A percentile compares a stretch with the other conserved stretches of the same genome.
Evolutionary conservation across 2,113 vertebrate species (phyloP).

Genomic region (Acrocephalus arundinaceus): DNA sequence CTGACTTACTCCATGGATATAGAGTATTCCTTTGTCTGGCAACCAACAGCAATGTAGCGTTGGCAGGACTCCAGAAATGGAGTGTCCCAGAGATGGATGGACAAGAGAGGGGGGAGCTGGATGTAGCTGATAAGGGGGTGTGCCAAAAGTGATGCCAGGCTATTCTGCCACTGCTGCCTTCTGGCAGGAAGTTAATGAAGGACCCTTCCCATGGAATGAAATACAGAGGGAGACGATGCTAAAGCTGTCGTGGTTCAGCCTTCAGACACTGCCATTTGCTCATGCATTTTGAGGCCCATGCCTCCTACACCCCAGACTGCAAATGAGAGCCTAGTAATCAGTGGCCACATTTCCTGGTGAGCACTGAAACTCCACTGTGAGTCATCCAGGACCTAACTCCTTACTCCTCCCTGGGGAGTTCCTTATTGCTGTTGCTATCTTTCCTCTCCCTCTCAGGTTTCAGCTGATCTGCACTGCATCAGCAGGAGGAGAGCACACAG

Average conservation of each 20-base stretch:
- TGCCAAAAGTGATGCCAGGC: neutral
- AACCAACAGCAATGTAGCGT: neutral
- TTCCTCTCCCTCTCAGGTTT: neutral
- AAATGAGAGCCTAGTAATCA: neutral
- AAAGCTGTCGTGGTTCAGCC: neutral
- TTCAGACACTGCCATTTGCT: neutral
- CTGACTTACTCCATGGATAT: neutral
- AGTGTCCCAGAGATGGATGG: neutral
- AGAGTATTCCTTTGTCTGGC: neutral
- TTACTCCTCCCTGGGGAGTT: neutral
- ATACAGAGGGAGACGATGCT: neutral
- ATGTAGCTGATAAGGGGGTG: fast-evolving
- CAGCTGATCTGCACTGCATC: neutral
- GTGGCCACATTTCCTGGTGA: neutral
- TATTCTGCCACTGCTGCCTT: neutral
- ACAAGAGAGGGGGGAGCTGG: neutral
- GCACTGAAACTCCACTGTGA: neutral
- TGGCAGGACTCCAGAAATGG: neutral
- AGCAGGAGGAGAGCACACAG: neutral
- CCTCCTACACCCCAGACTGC: neutral
- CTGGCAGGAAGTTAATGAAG: neutral
- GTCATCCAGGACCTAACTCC: neutral
- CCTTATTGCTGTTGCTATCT: fast-evolving
- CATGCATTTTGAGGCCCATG: neutral
- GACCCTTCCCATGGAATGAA: neutral